phyloP scores from a whole-genome alignment of 2,113 vertebrate genomes.

The Lathamus discolor region DNA sequence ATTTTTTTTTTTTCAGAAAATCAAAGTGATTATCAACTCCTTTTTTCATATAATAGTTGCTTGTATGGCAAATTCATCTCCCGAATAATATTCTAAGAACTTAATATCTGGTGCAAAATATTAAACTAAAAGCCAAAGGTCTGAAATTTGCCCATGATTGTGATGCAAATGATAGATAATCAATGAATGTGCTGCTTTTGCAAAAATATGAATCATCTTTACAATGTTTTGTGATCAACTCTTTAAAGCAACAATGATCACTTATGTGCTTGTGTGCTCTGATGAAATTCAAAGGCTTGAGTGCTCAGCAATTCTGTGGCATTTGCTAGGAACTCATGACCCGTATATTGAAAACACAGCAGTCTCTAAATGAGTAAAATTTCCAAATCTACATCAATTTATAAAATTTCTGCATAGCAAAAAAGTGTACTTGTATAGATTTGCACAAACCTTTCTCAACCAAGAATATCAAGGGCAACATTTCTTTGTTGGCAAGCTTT shows the following conservation, averaged over 20 bases:
- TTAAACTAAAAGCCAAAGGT: background rate
- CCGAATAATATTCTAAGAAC: background rate
- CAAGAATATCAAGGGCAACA: background rate
- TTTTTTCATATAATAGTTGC: background rate
- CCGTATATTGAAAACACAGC: background rate
- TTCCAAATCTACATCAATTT: background rate
- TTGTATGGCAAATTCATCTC: background rate
- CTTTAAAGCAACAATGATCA: background rate
- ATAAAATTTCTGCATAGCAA: background rate
- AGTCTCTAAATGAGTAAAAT: background rate
- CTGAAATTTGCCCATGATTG: background rate
- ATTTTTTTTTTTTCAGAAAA: background rate
- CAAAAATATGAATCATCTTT: background rate
- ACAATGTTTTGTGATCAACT: background rate
- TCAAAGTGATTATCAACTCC: background rate
- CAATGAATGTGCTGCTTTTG: background rate
- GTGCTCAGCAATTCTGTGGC: background rate
- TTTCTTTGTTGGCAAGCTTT: background rate
- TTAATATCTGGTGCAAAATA: background rate
- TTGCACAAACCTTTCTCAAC: background rate
- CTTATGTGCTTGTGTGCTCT: background rate
- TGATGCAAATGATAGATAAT: slow-evolving; percentile 1
- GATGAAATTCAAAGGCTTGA: background rate
- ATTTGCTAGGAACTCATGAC: background rate
- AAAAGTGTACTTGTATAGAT: background rate